Evolutionary conservation across 2,888 invertebrate species (phyloP).

Genomic region (Punctoribates punctum): DNA sequence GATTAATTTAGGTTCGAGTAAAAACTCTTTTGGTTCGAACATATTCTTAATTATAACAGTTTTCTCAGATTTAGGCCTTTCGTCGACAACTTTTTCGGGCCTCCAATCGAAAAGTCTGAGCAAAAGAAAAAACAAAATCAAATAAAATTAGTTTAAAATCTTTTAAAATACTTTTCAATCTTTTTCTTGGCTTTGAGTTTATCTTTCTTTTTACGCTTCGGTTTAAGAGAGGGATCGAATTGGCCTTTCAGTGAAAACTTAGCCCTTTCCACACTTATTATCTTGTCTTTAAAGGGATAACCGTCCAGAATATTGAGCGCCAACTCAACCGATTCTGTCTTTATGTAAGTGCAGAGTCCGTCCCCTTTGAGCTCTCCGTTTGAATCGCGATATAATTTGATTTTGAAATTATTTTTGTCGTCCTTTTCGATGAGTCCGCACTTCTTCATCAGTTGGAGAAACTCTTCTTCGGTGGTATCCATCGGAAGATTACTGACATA

Average conservation of each 20-base stretch:
- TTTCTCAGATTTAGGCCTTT: conserved; percentile 80
- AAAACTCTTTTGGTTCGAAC: conserved; percentile 83
- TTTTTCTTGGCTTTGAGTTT: conserved; percentile 84
- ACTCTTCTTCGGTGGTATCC: conserved; percentile 77
- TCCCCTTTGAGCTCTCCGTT: conserved; percentile 85
- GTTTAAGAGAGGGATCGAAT: conserved; percentile 87
- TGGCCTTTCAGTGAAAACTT: conserved; percentile 87
- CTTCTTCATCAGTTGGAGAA: conserved; percentile 88
- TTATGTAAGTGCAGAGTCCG: conserved; percentile 91
- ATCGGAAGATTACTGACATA: conserved; percentile 89
- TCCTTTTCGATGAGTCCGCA: conserved; percentile 93
- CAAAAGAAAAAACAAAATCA: conserved; percentile 38
- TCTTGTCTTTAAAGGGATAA: conserved; percentile 68
- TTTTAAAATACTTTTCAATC: conserved; percentile 71
- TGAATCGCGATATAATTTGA: conserved; percentile 85
- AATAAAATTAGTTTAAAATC: not conserved
- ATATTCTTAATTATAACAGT: conserved; percentile 89
- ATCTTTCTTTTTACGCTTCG: conserved; percentile 83
- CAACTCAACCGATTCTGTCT: conserved; percentile 87
- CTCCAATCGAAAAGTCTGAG: conserved; percentile 86
- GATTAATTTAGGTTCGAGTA: conserved; percentile 79
- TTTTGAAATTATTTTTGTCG: conserved; percentile 70
- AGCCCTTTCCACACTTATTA: conserved; percentile 80
- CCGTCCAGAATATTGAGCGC: conserved; percentile 90
- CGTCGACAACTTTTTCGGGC: conserved; percentile 82